A percentile compares a stretch with the other conserved stretches of the same genome.
phyloP scores from a whole-genome alignment of 1,140 invertebrate genomes.

The Zaprionus ornatus region DNA sequence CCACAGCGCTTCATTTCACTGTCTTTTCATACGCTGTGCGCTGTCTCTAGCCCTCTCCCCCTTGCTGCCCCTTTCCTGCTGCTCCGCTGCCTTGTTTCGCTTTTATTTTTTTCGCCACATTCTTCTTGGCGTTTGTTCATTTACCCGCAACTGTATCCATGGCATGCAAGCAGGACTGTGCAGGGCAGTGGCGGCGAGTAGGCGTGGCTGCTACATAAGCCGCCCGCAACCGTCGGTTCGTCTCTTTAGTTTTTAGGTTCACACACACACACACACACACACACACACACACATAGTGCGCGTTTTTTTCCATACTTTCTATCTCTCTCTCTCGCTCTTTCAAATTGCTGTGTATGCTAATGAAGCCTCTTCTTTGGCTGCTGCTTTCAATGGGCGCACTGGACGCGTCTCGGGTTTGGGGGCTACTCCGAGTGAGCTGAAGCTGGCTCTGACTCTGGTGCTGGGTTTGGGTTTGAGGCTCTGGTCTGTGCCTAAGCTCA shows the following conservation, averaged over 20 bases:
- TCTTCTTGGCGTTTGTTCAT: constrained; percentile 76
- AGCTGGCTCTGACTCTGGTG: constrained; percentile 9
- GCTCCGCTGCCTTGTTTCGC: constrained; percentile 3
- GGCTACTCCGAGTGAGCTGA: too few relatives aligned
- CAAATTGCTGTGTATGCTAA: constrained; percentile 67
- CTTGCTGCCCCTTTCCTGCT: not conserved
- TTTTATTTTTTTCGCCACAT: constrained; percentile 49
- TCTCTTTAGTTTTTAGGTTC: constrained; percentile 40
- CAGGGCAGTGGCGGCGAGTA: constrained; percentile 12
- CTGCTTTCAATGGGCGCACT: constrained; percentile 23
- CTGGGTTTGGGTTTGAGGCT: constrained; percentile 30
- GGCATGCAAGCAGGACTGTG: constrained; percentile 22
- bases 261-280: not conserved
- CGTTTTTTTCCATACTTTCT: constrained; percentile 27
- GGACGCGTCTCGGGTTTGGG: too few relatives aligned
- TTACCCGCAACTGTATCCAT: constrained; percentile 76
- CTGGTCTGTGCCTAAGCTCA: constrained; percentile 63
- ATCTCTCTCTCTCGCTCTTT: not conserved
- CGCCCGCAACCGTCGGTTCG: constrained; percentile 62
- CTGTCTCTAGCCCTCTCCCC: not conserved
- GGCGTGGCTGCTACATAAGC: constrained; percentile 60
- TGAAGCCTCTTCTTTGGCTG: constrained; percentile 75
- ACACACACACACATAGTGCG: not conserved
- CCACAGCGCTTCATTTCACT: constrained; percentile 26
- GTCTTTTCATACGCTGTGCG: constrained; percentile 11